phyloP scores from a whole-genome alignment of 2,113 vertebrate genomes.

The Alces alces region DNA sequence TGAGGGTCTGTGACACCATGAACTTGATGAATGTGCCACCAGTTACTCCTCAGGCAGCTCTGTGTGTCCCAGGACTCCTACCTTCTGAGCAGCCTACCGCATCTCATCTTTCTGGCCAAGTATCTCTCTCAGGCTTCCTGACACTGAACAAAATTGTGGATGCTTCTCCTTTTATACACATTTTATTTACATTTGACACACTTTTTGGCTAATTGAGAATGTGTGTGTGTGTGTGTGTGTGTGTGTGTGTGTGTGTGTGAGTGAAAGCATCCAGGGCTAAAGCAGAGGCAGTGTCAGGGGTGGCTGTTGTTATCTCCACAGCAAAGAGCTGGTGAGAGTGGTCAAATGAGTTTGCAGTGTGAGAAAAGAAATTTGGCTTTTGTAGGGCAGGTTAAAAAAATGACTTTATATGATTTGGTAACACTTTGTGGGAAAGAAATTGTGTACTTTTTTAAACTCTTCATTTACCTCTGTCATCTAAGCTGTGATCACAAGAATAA shows the following conservation, averaged over 20 bases:
- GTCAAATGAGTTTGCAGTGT: background rate
- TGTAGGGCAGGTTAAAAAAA: background rate
- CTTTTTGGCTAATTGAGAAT: background rate
- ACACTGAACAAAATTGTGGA: background rate
- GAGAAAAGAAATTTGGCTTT: background rate
- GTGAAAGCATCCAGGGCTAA: background rate
- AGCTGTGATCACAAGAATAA: background rate
- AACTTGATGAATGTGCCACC: background rate
- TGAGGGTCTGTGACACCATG: background rate
- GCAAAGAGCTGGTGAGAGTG: background rate
- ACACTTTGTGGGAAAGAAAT: background rate
- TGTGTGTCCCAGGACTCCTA: background rate
- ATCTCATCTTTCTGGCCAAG: background rate
- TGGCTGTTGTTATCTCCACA: background rate
- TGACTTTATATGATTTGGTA: background rate
- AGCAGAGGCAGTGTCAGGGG: background rate
- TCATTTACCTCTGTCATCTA: background rate
- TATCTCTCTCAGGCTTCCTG: background rate
- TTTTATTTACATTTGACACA: background rate
- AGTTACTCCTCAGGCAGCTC: background rate
- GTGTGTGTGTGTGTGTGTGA: background rate
- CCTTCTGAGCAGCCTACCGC: background rate
- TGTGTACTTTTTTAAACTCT: background rate
- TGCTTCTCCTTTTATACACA: background rate
- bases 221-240: background rate